phyloP scores from a whole-genome alignment of 2,797 vertebrate genomes.

The Spinibarbus caldwelli region DNA sequence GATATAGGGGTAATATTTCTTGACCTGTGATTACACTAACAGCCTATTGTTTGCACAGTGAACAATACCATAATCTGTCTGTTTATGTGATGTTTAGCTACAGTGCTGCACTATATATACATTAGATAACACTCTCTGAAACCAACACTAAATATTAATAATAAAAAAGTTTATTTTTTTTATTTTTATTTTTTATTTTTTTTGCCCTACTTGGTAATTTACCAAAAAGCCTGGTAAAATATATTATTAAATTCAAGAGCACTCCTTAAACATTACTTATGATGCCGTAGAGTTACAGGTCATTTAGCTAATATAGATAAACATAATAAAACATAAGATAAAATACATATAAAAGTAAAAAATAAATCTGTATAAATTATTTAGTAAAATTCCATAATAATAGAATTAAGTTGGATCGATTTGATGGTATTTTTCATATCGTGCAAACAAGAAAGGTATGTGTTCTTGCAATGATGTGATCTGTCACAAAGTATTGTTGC shows the following conservation, averaged over 20 bases:
- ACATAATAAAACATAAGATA: not conserved
- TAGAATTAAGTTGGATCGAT: not conserved
- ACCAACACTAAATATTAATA: not conserved
- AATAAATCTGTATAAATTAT: not conserved
- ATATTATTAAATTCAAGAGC: not conserved
- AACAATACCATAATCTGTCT: conserved; percentile 79
- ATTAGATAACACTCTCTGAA: not conserved
- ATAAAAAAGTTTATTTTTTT: too few relatives aligned
- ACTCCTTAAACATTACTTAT: not conserved
- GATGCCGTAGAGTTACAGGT: not conserved
- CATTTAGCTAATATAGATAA: conserved; percentile 1
- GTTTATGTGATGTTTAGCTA: conserved; percentile 78
- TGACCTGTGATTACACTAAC: conserved; percentile 80
- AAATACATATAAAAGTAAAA: not conserved
- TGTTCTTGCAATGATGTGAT: not conserved
- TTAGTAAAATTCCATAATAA: not conserved
- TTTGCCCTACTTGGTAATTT: not conserved
- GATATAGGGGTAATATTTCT: conserved; percentile 75
- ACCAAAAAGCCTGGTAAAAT: not conserved
- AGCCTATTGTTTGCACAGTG: conserved; percentile 82
- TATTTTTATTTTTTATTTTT: not conserved
- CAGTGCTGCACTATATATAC: too few relatives aligned
- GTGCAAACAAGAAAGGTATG: not conserved
- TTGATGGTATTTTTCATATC: not conserved
- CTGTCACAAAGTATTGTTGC: not conserved